phyloP scores from a whole-genome alignment of 2,888 invertebrate genomes.

The Mythimna albipuncta region DNA sequence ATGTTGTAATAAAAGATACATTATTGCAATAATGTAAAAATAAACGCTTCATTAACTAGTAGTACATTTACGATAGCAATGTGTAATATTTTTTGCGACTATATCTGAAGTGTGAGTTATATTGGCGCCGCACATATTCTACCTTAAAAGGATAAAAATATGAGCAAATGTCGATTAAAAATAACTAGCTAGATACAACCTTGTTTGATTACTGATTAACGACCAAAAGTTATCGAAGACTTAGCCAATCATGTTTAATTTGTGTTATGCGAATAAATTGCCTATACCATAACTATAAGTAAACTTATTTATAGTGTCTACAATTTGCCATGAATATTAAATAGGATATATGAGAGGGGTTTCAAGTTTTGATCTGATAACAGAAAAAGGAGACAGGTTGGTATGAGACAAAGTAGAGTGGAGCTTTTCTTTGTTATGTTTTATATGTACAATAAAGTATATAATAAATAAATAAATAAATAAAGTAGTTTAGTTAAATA shows the following conservation, averaged over 20 bases:
- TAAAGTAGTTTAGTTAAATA: no score
- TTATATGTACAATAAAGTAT: no score
- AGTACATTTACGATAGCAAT: conserved; percentile 18
- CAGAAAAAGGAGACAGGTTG: background rate
- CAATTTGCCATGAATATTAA: background rate
- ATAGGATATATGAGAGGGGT: conserved; percentile 3
- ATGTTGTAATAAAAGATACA: conserved; percentile 3
- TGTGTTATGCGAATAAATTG: conserved; percentile 21
- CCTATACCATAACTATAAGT: background rate
- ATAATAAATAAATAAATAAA: no score
- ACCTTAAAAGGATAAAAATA: conserved; percentile 21
- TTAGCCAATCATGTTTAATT: conserved; percentile 30
- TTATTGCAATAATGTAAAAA: conserved; percentile 28
- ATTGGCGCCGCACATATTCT: conserved; percentile 24
- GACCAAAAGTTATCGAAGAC: conserved; percentile 11
- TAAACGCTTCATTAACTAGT: conserved; percentile 22
- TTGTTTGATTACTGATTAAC: conserved; percentile 22
- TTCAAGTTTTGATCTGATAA: conserved; percentile 1
- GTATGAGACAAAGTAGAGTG: background rate
- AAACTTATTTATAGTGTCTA: background rate
- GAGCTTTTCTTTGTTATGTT: no score
- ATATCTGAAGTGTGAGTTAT: conserved; percentile 35
- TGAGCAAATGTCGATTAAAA: background rate
- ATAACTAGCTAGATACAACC: conserved; percentile 11
- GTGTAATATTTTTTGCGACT: conserved; percentile 25